These are phyloP conservation scores for Trissolcus basalis DNA, from an alignment of 1,140 invertebrate genomes.

Conservation along the genomic window DNA sequence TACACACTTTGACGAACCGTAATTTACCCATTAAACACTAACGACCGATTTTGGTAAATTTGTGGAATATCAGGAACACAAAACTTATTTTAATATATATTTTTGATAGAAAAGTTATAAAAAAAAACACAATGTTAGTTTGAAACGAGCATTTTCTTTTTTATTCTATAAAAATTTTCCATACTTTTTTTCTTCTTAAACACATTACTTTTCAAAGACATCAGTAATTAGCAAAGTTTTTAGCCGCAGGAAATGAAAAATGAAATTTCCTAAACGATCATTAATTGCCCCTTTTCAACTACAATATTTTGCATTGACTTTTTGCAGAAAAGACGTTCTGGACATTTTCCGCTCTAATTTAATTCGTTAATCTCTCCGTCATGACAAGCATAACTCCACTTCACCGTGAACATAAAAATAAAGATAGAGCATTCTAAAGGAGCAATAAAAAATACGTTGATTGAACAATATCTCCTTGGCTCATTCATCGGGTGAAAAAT, in stretches of 20 bases:
- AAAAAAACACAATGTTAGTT: too few species aligned
- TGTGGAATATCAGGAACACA: too few species aligned
- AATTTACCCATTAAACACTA: not conserved
- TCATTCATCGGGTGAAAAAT: conserved; percentile 35
- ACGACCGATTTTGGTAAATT: not conserved
- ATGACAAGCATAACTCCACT: conserved; percentile 24
- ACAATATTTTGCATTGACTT: conserved; percentile 17
- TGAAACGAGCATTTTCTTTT: too few species aligned
- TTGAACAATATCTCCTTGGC: conserved; percentile 31
- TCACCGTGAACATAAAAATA: not conserved
- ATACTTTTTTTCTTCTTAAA: too few species aligned
- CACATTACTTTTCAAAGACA: too few species aligned
- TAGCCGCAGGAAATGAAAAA: too few species aligned
- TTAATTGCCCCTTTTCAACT: too few species aligned
- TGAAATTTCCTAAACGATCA: too few species aligned
- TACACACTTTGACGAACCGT: conserved; percentile 1
- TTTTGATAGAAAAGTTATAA: too few species aligned
- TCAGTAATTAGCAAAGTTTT: too few species aligned
- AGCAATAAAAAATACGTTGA: conserved; percentile 34
- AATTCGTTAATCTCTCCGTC: conserved; percentile 26
- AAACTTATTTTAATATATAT: too few species aligned
- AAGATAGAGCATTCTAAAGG: not conserved
- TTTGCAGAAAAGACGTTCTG: conserved; percentile 4
- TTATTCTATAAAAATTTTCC: too few species aligned
- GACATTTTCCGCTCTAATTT: conserved; percentile 29